Conservation (phyloP, 2,797 vertebrate genomes). For the Sternarchorhynchus goeldii region DNA sequence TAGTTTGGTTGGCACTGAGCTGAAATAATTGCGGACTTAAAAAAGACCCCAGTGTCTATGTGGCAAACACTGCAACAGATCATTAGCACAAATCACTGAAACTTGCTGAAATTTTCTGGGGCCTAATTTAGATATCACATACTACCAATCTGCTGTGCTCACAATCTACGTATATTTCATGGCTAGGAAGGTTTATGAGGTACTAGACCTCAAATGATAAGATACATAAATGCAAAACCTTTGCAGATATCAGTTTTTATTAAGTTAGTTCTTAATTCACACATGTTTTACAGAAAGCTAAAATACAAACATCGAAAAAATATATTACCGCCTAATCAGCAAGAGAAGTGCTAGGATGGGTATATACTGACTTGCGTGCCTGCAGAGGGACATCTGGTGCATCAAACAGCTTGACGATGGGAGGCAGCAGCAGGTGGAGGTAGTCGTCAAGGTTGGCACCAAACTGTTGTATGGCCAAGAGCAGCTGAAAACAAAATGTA, state of each 20-base stretch:
- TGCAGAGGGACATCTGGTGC: conserved; percentile 88
- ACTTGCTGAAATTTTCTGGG: not conserved
- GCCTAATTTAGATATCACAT: not conserved
- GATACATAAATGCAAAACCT: too few species aligned
- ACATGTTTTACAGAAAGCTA: not conserved
- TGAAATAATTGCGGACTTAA: not conserved
- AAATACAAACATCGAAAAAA: not conserved
- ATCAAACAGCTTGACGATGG: conserved; percentile 97
- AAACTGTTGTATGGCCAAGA: conserved; percentile 96
- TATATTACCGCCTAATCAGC: not conserved
- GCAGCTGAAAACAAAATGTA: conserved; percentile 71
- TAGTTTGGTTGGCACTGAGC: conserved; percentile 2
- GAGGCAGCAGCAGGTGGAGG: conserved; percentile 92
- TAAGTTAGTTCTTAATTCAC: not conserved
- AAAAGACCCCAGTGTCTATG: conserved; percentile 4
- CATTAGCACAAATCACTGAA: not conserved
- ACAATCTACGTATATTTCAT: not conserved
- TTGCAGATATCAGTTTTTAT: too few species aligned
- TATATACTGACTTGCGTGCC: conserved; percentile 87
- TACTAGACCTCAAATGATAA: too few species aligned
- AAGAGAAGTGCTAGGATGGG: not conserved
- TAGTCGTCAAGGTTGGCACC: conserved; percentile 98
- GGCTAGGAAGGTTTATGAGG: too few species aligned
- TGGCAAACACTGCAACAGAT: not conserved
- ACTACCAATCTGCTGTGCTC: not conserved